These are phyloP conservation scores for Pantherophis guttatus DNA, from an alignment of 2,113 vertebrate species.

Conservation along the genomic window DNA sequence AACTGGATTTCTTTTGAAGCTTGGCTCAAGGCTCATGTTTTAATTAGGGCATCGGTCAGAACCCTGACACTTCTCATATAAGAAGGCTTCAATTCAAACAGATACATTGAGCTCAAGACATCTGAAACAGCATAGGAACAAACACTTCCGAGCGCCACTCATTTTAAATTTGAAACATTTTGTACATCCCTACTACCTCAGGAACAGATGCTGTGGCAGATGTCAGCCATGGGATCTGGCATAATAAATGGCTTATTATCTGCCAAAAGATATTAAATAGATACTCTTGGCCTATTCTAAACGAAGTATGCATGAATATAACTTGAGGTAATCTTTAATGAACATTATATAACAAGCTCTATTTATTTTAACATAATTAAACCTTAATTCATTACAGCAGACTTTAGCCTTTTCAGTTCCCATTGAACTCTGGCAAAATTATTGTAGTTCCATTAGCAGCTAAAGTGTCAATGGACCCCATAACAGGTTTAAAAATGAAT, in stretches of 20 bases:
- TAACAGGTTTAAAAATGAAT: constrained; percentile 15
- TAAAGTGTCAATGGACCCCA: neutral
- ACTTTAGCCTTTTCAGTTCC: neutral
- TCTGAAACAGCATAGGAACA: neutral
- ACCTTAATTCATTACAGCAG: neutral
- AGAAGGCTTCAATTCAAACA: neutral
- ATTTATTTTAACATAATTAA: neutral
- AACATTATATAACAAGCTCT: neutral
- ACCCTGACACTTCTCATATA: neutral
- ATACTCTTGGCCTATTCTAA: neutral
- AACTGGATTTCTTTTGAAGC: too few species aligned
- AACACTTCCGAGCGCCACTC: neutral
- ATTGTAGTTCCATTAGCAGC: neutral
- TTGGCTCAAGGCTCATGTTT: too few species aligned
- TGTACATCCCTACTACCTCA: neutral
- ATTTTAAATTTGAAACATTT: neutral
- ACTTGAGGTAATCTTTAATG: neutral
- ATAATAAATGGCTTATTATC: neutral
- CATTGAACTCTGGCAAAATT: neutral
- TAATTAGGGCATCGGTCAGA: too few species aligned
- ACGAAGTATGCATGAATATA: neutral
- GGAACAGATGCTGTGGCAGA: neutral
- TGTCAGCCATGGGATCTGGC: neutral
- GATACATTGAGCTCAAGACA: neutral
- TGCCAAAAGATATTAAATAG: neutral